Conservation (phyloP, 2,888 invertebrate species). For the Lumbricus terrestris region DNA sequence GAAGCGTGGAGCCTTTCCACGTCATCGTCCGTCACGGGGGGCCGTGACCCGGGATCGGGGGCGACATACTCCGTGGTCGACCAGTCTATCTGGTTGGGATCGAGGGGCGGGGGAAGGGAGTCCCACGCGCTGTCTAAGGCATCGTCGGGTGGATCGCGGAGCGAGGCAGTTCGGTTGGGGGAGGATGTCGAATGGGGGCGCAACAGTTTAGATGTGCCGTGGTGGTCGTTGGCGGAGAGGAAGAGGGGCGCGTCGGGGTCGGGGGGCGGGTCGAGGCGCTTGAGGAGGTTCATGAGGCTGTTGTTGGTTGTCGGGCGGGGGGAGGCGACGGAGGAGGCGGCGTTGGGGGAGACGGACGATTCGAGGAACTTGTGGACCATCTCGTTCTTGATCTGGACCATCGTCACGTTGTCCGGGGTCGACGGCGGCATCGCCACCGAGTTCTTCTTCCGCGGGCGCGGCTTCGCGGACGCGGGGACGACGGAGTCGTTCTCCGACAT, state of each 20-base stretch:
- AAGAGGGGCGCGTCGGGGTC: conserved; percentile 10
- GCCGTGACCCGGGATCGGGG: conserved; percentile 6
- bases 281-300: conserved; percentile 15
- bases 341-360: conserved; percentile 44
- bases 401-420: conserved; percentile 42
- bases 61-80: conserved; percentile 40
- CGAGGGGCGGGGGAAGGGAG: conserved; percentile 70
- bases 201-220: conserved; percentile 13
- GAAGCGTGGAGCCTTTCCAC: conserved; percentile 54
- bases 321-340: not conserved
- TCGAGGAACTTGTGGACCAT: conserved; percentile 59
- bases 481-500: conserved; percentile 44
- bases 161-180: conserved; percentile 15
- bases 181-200: not conserved
- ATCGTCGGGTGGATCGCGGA: not conserved
- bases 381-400: conserved; percentile 57
- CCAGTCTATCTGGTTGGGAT: conserved; percentile 64
- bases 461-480: conserved; percentile 51
- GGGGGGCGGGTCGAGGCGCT: conserved; percentile 17
- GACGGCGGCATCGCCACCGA: conserved; percentile 41
- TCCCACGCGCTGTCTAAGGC: conserved; percentile 62
- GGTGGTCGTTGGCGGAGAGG: too few species aligned
- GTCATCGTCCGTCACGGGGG: conserved; percentile 27
- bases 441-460: conserved; percentile 48
- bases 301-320: not conserved